These are phyloP conservation scores for Parauchenoglanis punctatus DNA, from an alignment of 2,797 vertebrate species.

Conservation along the genomic window DNA sequence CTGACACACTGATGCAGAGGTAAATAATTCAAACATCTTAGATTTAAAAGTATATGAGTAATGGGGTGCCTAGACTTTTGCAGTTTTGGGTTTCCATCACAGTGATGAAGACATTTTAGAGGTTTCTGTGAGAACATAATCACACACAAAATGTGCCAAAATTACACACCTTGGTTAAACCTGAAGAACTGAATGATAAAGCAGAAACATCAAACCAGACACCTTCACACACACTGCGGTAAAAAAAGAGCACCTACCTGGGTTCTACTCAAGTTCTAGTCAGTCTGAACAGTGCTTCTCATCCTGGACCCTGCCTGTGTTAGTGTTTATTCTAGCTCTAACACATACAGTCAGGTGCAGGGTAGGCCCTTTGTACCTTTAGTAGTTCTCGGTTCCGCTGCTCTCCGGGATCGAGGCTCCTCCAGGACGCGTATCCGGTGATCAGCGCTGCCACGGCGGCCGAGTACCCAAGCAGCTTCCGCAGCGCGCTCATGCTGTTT, in stretches of 20 bases:
- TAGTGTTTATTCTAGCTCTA: background rate
- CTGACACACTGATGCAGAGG: background rate
- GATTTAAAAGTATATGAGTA: background rate
- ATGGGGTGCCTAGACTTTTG: background rate
- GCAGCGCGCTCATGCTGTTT: slow-evolving; percentile 53
- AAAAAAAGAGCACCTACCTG: no score
- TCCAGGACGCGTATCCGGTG: slow-evolving; percentile 62
- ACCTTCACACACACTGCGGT: no score
- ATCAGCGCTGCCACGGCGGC: slow-evolving; percentile 30
- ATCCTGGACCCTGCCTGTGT: background rate
- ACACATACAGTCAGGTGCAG: background rate
- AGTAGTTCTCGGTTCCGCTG: slow-evolving; percentile 58
- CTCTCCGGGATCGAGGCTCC: slow-evolving; percentile 59
- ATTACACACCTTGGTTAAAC: background rate
- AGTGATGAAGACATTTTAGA: background rate
- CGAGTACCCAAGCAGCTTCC: slow-evolving; percentile 32
- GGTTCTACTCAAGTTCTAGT: background rate
- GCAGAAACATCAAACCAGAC: no score
- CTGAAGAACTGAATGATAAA: no score
- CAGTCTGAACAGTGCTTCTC: background rate
- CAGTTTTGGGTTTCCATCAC: background rate
- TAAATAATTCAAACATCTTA: background rate
- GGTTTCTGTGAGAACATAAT: background rate
- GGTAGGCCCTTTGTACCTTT: slow-evolving; percentile 49
- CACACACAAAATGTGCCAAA: background rate